A percentile compares a stretch with the other conserved stretches of the same genome.
Conservation (phyloP, 2,113 vertebrate genomes). For the Panthera uncia region DNA sequence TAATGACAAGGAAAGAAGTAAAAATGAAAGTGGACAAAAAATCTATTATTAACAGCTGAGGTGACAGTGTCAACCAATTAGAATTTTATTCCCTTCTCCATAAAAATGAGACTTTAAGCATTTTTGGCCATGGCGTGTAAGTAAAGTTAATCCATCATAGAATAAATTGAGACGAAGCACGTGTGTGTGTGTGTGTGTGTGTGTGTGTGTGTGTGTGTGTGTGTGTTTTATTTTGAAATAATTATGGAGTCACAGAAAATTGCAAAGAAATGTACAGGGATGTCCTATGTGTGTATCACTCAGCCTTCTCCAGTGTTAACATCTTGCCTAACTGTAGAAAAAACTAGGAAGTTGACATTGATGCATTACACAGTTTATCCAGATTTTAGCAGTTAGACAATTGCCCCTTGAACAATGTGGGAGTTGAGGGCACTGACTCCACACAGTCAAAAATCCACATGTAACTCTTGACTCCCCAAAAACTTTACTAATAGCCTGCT, state of each 20-base stretch:
- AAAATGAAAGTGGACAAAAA: constrained; percentile 36
- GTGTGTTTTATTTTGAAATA: constrained; percentile 26
- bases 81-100: constrained; percentile 20
- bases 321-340: not conserved
- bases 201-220: not conserved
- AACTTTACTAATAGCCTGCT: not conserved
- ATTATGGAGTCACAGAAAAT: not conserved
- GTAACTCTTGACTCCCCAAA: not conserved
- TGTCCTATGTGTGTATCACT: not conserved
- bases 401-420: not conserved
- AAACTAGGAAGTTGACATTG: not conserved
- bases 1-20: constrained; percentile 25
- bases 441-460: not conserved
- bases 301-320: not conserved
- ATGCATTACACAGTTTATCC: not conserved
- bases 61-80: not conserved
- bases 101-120: constrained; percentile 33
- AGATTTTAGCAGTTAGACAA: not conserved
- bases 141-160: not conserved
- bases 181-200: not conserved
- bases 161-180: not conserved
- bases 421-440: not conserved
- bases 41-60: not conserved
- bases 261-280: not conserved
- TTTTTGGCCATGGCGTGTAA: not conserved